phyloP scores from a whole-genome alignment of 35 echinoderm and acorn worm genomes.

The Antedon bifida region DNA sequence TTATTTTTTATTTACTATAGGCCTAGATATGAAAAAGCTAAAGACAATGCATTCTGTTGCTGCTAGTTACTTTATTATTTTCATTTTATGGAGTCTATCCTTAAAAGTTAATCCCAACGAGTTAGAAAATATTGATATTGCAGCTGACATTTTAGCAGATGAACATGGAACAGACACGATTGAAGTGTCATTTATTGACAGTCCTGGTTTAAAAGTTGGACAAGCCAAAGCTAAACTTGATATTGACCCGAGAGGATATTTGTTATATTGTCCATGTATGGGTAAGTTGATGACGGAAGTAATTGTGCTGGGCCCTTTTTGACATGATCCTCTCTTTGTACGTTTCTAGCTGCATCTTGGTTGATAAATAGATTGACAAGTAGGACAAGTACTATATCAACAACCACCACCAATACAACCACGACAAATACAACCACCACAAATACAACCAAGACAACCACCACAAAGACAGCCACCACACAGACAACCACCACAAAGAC shows the following conservation, averaged over 20 bases:
- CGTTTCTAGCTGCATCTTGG: too few relatives aligned
- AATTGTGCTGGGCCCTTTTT: too few relatives aligned
- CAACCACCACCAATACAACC: too few relatives aligned
- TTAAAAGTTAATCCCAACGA: background rate
- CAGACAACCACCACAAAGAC: too few relatives aligned
- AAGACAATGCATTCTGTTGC: background rate
- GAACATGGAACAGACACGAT: background rate
- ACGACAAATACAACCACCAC: too few relatives aligned
- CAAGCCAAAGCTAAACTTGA: conserved; percentile 1
- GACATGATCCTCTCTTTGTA: too few relatives aligned
- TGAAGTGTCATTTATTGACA: background rate
- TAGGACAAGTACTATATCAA: too few relatives aligned
- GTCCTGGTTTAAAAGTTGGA: conserved; percentile 5
- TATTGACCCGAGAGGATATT: conserved; percentile 53
- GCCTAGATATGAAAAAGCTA: background rate
- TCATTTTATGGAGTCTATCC: background rate
- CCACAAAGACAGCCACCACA: too few relatives aligned
- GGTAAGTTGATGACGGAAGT: conserved; percentile 25
- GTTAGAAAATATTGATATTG: background rate
- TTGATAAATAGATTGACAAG: too few relatives aligned
- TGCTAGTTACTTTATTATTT: background rate
- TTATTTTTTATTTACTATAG: background rate
- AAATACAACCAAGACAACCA: too few relatives aligned
- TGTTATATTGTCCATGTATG: conserved; percentile 96
- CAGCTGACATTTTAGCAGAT: background rate